Percentiles rank a stretch among this genome's conserved stretches.
Conservation (phyloP, 2,113 vertebrate genomes). For the Climacteris rufus region DNA sequence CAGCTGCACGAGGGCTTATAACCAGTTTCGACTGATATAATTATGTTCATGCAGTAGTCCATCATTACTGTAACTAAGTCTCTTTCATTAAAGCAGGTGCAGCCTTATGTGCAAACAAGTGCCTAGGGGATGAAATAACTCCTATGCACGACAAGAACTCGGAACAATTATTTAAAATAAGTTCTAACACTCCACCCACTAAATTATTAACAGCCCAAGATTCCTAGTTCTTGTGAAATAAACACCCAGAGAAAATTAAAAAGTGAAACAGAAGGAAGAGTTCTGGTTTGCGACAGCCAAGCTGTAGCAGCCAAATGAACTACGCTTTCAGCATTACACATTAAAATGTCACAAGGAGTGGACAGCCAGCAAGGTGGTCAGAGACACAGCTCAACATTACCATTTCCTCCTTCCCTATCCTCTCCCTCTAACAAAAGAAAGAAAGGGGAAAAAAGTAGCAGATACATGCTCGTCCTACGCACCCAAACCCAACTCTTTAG, state of each 20-base stretch:
- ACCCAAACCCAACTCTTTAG: not conserved
- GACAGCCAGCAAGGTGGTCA: not conserved
- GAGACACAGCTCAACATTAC: not conserved
- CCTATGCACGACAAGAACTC: conserved; percentile 4
- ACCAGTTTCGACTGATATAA: conserved; percentile 41
- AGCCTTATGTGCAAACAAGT: conserved; percentile 16
- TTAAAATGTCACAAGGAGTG: not conserved
- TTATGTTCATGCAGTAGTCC: not conserved
- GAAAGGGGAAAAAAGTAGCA: not conserved
- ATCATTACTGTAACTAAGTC: conserved; percentile 29
- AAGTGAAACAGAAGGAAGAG: conserved; percentile 44
- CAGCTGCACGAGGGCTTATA: not conserved
- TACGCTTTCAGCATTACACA: not conserved
- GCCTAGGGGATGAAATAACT: conserved; percentile 60
- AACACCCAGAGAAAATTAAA: conserved; percentile 24
- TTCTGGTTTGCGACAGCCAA: not conserved
- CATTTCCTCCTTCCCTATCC: not conserved
- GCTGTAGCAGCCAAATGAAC: not conserved
- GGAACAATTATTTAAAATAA: conserved; percentile 20
- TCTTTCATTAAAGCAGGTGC: conserved; percentile 45
- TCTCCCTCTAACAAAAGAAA: not conserved
- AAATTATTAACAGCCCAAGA: not conserved
- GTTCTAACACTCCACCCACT: conserved; percentile 37
- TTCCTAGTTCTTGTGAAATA: conserved; percentile 38
- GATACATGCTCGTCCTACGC: not conserved